phyloP scores from a whole-genome alignment of 2,888 invertebrate species.

The Helicoverpa assulta region DNA sequence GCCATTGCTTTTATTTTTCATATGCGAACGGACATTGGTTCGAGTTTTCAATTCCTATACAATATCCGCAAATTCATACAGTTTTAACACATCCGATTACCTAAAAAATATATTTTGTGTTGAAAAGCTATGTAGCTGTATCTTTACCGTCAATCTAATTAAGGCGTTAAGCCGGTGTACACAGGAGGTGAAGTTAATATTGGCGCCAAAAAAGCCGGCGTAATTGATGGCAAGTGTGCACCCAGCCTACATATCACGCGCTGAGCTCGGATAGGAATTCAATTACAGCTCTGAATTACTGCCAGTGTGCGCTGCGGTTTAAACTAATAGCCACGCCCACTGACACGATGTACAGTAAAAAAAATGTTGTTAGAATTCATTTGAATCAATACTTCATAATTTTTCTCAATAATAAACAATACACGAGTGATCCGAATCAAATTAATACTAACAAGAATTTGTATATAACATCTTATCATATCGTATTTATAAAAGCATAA shows the following conservation, averaged over 20 bases:
- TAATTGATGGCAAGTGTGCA: conserved; percentile 54
- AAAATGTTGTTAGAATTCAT: not conserved
- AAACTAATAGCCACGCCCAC: conserved; percentile 57
- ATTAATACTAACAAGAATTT: no score
- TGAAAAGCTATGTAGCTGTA: not conserved
- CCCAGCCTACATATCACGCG: conserved; percentile 58
- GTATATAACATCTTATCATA: no score
- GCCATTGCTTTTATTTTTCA: not conserved
- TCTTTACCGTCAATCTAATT: not conserved
- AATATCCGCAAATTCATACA: not conserved
- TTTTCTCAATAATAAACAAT: no score
- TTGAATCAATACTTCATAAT: no score
- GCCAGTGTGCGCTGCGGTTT: conserved; percentile 58
- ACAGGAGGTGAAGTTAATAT: conserved; percentile 43
- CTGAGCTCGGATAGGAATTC: conserved; percentile 62
- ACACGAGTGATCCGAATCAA: no score
- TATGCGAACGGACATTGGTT: conserved; percentile 1
- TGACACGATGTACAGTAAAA: conserved; percentile 11
- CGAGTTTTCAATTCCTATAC: not conserved
- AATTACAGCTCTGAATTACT: conserved; percentile 65
- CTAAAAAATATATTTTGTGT: not conserved
- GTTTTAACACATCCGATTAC: not conserved
- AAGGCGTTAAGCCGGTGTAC: conserved; percentile 1
- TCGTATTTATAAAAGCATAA: no score
- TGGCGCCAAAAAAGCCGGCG: conserved; percentile 44